phyloP scores from a whole-genome alignment of 2,888 invertebrate genomes.

The Cylloceria caligata region DNA sequence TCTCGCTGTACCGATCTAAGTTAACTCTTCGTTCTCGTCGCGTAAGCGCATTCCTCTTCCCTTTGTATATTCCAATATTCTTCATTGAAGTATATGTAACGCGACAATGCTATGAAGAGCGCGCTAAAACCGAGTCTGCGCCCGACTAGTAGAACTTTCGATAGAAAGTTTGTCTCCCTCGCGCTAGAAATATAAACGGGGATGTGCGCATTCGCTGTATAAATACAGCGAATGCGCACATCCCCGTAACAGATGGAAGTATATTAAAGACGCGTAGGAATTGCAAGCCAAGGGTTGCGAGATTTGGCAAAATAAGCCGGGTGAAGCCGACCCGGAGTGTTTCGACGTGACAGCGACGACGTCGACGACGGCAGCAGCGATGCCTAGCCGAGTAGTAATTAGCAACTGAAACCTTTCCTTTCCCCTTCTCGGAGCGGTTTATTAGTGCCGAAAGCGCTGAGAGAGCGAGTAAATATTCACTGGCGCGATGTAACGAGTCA shows the following conservation, averaged over 20 bases:
- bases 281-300: constrained; percentile 46
- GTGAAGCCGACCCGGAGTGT: constrained; percentile 56
- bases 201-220: too few species aligned
- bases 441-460: constrained; percentile 79
- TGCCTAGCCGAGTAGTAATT: constrained; percentile 80
- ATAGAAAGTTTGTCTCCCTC: constrained; percentile 39
- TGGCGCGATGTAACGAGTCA: constrained; percentile 45
- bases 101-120: constrained; percentile 31
- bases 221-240: constrained; percentile 35
- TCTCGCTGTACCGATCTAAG: background rate
- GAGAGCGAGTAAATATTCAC: constrained; percentile 78
- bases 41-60: constrained; percentile 2
- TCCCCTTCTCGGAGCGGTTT: constrained; percentile 72
- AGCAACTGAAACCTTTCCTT: constrained; percentile 72
- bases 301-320: constrained; percentile 57
- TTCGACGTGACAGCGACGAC: constrained; percentile 60
- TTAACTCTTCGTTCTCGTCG: constrained; percentile 5
- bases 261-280: constrained; percentile 46
- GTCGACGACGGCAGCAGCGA: constrained; percentile 57
- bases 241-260: constrained; percentile 33
- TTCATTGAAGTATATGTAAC: constrained; percentile 16
- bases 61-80: constrained; percentile 33
- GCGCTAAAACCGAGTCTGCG: constrained; percentile 8
- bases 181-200: constrained; percentile 30
- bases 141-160: constrained; percentile 41